Evolutionary conservation across 2,888 invertebrate genomes (phyloP).

Genomic region (Rhorus exstirpatorius): DNA sequence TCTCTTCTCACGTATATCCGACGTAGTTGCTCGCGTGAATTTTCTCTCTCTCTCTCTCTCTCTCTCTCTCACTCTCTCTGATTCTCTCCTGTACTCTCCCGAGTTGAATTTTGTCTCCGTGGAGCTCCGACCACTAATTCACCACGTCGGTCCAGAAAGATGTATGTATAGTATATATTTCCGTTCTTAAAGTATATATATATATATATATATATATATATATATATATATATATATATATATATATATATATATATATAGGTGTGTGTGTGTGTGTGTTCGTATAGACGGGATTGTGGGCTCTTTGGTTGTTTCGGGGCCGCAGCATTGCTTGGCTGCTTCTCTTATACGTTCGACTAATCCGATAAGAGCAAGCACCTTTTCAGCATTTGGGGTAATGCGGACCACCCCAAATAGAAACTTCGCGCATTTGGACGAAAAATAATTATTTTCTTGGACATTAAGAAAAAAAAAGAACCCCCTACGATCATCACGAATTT

Average conservation of each 20-base stretch:
- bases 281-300: constrained; percentile 51
- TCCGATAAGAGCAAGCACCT: constrained; percentile 54
- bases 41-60: constrained; percentile 29
- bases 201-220: constrained; percentile 4
- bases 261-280: neutral
- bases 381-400: constrained; percentile 33
- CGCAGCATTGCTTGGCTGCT: constrained; percentile 22
- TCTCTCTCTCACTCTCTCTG: too few relatives aligned
- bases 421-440: too few relatives aligned
- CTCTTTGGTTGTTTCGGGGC: constrained; percentile 48
- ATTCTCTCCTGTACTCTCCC: too few relatives aligned
- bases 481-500: too few relatives aligned
- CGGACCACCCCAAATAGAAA: constrained; percentile 9
- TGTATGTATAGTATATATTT: constrained; percentile 32
- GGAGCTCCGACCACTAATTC: constrained; percentile 67
- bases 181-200: constrained; percentile 32
- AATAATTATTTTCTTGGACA: too few relatives aligned
- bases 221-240: constrained; percentile 17
- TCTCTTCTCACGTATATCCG: constrained; percentile 71
- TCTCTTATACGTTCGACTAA: constrained; percentile 40
- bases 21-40: constrained; percentile 57
- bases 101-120: constrained; percentile 48
- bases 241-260: neutral
- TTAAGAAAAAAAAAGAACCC: too few relatives aligned
- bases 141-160: constrained; percentile 67